Evolutionary conservation across 2,888 invertebrate species (phyloP).

Genomic region (Baccha elongata): DNA sequence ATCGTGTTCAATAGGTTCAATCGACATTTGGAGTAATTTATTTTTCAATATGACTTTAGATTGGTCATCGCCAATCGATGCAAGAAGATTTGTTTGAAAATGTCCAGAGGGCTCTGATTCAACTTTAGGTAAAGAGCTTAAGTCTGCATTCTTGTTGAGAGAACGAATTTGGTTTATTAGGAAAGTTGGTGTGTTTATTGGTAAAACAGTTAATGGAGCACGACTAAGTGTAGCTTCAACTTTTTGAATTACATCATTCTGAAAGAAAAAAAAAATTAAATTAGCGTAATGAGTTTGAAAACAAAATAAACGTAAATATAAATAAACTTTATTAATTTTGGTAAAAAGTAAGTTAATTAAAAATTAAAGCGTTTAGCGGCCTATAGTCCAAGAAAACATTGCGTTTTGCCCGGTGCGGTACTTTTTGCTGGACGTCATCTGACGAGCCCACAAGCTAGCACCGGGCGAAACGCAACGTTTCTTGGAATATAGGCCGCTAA

Average conservation of each 20-base stretch:
- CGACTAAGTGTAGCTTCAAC: conserved; percentile 88
- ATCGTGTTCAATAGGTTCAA: conserved; percentile 32
- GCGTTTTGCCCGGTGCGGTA: no score
- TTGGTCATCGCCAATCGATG: conserved; percentile 73
- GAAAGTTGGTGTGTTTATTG: conserved; percentile 86
- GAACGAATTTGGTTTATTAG: conserved; percentile 80
- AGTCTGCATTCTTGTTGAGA: conserved; percentile 70
- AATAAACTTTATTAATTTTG: no score
- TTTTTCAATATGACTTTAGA: conserved; percentile 48
- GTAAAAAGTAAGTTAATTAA: no score
- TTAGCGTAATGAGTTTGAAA: not conserved
- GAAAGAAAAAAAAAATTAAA: conserved; percentile 73
- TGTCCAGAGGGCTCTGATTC: conserved; percentile 75
- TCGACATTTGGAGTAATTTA: conserved; percentile 43
- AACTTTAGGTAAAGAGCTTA: conserved; percentile 48
- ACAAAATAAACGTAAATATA: no score
- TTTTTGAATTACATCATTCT: conserved; percentile 89
- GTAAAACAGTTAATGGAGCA: conserved; percentile 88
- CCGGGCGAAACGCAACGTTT: no score
- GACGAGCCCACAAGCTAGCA: no score
- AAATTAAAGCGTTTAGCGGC: no score
- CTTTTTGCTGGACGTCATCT: no score
- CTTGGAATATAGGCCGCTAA: no score
- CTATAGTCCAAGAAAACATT: no score
- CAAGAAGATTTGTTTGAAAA: conserved; percentile 79